Base-by-base conservation (phyloP, 2,888 invertebrate genomes). In the Phortica magna region DNA sequence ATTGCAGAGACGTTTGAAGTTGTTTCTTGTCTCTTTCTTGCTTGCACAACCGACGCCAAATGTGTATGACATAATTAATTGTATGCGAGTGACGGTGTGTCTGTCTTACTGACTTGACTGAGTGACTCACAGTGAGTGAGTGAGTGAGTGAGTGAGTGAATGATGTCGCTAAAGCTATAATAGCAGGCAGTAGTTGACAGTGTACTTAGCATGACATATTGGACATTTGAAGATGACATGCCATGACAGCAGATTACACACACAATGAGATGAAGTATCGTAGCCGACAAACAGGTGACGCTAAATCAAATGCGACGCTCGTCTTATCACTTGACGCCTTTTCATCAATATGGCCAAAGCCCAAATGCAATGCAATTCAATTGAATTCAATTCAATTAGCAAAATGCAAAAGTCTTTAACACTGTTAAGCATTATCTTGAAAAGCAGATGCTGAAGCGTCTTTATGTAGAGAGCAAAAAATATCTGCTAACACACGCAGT, bases 51-150 rank as follows among this genome's bases (percentile, higher is more conserved):
- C 77, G 79, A 76, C 79, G 39, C 71, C 19, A 22, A 67, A 89
- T 89, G 88, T 89, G 89, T 88, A 89, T 89, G 90, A 89, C 89
- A 89, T 89, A 89, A 89, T 89, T 89, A 89, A 89, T 89, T 84
- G 88, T 84, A 82, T 82, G 82, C 83, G 80, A 76, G 55, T 55
- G n/a, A 12, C 6, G 10, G 55, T 17, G 55, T 55, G n/a, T 17
- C 6, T 55, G 55, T 17, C 55, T 12, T 7, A 55, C 6, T 55
- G 17, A 55, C 55, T n/a, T n/a, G 12, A 53, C 12, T 53, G 53
- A 53, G 12, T 14, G 53, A 53, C n/a, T n/a, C n/a, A 19, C 14
- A 59, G 14, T 59, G 19, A 59, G 19, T 59, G 59, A 61, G 6
- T 22, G 61, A 61, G 0, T 61, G 22, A 61, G 22, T 61, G 61